Evolutionary conservation across 2,113 vertebrate species (phyloP).

Genomic region (Poecilia latipinna): DNA sequence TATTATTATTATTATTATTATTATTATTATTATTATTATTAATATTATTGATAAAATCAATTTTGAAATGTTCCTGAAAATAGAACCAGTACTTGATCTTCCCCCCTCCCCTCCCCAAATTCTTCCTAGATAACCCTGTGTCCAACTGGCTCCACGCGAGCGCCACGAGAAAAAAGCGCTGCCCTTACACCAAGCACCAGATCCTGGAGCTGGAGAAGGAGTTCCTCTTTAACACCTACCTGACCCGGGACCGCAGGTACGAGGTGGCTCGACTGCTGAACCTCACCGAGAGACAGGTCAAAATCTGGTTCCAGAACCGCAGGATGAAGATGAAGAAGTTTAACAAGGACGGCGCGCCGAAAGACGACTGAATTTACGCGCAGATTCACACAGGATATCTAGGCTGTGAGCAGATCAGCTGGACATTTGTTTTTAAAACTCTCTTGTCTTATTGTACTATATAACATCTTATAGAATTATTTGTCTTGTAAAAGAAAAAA

Average conservation of each 20-base stretch:
- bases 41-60: background rate
- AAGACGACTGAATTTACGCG: constrained; percentile 84
- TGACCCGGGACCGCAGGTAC: constrained; percentile 96
- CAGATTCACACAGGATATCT: background rate
- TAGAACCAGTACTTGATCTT: constrained; percentile 49
- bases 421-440: constrained; percentile 67
- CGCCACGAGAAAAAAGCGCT: constrained; percentile 94
- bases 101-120: constrained; percentile 44
- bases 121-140: constrained; percentile 89
- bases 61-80: constrained; percentile 15
- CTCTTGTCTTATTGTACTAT: constrained; percentile 68
- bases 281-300: constrained; percentile 97
- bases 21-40: background rate
- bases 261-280: constrained; percentile 93
- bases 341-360: constrained; percentile 91
- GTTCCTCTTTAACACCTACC: constrained; percentile 98
- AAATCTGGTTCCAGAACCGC: constrained; percentile 98
- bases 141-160: constrained; percentile 98
- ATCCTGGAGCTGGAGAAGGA: constrained; percentile 97
- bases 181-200: constrained; percentile 96
- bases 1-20: background rate
- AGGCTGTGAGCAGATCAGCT: constrained; percentile 40
- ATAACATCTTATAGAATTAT: constrained; percentile 63
- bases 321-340: constrained; percentile 99
- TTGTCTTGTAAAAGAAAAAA: constrained; percentile 67